Base-by-base conservation (phyloP, 2,113 vertebrate genomes). In the Columba janthina region DNA sequence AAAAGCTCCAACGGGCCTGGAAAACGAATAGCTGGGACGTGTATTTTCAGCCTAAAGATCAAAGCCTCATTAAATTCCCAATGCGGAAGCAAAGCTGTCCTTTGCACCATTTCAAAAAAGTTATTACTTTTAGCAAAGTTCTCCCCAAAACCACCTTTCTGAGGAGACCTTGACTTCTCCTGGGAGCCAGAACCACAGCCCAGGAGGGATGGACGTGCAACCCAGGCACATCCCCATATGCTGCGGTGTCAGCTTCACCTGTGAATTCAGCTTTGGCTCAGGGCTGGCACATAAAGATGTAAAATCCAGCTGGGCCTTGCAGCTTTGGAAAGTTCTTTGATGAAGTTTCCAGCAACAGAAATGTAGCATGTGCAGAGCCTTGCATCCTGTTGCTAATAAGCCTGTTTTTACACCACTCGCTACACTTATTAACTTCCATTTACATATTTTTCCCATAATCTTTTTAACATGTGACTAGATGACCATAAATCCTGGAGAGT, bases 391-490 rank as follows among this genome's bases (percentile, higher is more conserved):
- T 82, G 80, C 80, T 96, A 89, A 73, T 89, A 94, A 81, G 66
- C 70, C 90, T 90, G 90, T 90, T 96, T 92, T 94, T 79, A 93
- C 93, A 93, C 90, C 70, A 28, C 70, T 93, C 76, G 83, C 88
- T 82, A 65, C 70, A 89, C 76, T 96, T 92, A 75, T 7, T 94
- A 93, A 73, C 89, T 95, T 96, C 85, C 90, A 96, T 97, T 96
- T 97, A 96, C 94, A 96, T 97, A 97, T 95, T 96, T 95, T 96
- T 96, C 95, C 92, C 78, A 91, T 95, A 95, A 93, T 75, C 64
- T 88, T 82, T 96, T 90, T 61, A 94, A 86, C 75, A 94, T 93
- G 92, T 76, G 74, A 83, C 60, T 64, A 65, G 83, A 91, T 95
- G 93, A 92, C 71, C 85, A 83, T 96, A 94, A 95, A 94, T 90